These are phyloP conservation scores for Tetragnatha montana DNA, from an alignment of 2,888 invertebrate species.

Conservation along the genomic window DNA sequence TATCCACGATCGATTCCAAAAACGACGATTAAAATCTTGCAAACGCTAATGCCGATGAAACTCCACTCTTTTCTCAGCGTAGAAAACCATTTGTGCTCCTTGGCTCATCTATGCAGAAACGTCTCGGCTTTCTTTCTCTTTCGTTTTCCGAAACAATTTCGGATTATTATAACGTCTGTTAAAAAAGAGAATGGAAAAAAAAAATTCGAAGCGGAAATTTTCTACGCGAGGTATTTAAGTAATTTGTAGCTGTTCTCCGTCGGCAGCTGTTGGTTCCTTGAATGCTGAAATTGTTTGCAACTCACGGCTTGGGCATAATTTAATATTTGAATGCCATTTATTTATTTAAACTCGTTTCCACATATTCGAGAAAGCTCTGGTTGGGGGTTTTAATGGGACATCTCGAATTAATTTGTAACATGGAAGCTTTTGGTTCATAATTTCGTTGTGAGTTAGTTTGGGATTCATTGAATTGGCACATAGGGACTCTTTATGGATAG, in stretches of 20 bases:
- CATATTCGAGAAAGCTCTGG: too few relatives aligned
- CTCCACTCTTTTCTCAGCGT: too few relatives aligned
- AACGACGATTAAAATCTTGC: too few relatives aligned
- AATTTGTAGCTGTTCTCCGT: not conserved
- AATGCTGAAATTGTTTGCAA: conserved; percentile 10
- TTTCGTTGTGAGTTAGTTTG: too few relatives aligned
- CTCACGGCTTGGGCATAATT: conserved; percentile 34
- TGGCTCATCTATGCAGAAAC: too few relatives aligned
- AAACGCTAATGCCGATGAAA: too few relatives aligned
- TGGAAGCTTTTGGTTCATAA: too few relatives aligned
- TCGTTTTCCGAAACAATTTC: not conserved
- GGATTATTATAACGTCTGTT: not conserved
- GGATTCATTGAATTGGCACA: too few relatives aligned
- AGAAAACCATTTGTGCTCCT: too few relatives aligned
- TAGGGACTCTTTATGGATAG: too few relatives aligned
- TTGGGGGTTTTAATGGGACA: conserved; percentile 1
- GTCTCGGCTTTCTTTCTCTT: not conserved
- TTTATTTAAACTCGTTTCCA: conserved; percentile 41
- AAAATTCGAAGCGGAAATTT: not conserved
- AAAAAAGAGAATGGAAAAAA: not conserved
- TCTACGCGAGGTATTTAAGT: not conserved
- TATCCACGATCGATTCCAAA: too few relatives aligned
- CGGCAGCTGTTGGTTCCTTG: not conserved
- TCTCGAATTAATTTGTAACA: conserved; percentile 11
- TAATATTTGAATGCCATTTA: conserved; percentile 43